Evolutionary conservation across 2,113 vertebrate genomes (phyloP), one percentile per base, ranked within the genome.

Genomic region (Mirounga angustirostris): DNA sequence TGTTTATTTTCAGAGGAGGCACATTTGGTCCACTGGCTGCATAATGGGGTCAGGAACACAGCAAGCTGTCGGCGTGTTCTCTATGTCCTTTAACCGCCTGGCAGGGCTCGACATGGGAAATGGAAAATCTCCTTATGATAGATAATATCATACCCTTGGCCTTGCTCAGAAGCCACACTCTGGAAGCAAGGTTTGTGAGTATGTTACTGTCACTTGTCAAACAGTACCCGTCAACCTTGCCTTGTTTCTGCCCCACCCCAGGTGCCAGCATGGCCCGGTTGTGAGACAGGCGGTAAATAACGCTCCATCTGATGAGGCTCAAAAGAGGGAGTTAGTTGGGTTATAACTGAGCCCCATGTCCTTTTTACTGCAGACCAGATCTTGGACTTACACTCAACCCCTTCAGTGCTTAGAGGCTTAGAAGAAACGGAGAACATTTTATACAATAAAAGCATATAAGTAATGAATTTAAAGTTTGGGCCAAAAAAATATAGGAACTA

Each of bases 1-100:
- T 97, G 84, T 98, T 98, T 97, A 88, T 97, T 98, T 97, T 93
- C 97, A 56, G 92, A 92, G 85, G 71, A 98, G 97, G 67, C 71
- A 33, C 71, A 84, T 93, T 94, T 97, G 95, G 97, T 91, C 58
- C 91, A 85, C 93, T 56, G 76, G 97, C 88, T 97, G 65, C 89
- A 91, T 94, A 98, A 95, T 95, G 95, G 95, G 95, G 97, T 97
- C 98, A 96, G 91, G 58, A 84, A 58, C 84, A 96, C 85, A 96
- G 95, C 88, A 95, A 96, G 95, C 95, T 96, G 95, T 98, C 96
- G 88, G 85, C 14, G 1, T 65, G 91, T 97, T 93, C 95, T 92
- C 93, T 76, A 12, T 81, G 92, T 93, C 91, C 84, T 93, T 97
- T 96, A 98, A 71, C 93, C 33, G 33, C 89, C 93, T 96, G 80